These are phyloP conservation scores for Lucinisca nassula DNA, from an alignment of 2,888 invertebrate species.

Conservation along the genomic window DNA sequence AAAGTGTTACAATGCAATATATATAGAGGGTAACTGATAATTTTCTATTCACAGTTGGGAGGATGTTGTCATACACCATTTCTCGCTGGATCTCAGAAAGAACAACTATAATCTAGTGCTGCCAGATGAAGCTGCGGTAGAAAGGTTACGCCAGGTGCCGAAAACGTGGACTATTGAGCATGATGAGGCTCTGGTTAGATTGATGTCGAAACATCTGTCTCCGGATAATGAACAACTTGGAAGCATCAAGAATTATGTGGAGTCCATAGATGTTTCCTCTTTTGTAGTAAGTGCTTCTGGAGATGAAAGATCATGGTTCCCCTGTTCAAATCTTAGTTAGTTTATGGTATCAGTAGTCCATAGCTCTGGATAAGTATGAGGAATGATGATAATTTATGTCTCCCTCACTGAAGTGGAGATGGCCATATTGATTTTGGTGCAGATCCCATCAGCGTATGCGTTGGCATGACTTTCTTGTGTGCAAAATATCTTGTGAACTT, in stretches of 20 bases:
- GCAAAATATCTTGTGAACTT: too few species aligned
- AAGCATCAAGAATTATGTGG: slow-evolving; percentile 86
- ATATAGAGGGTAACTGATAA: too few species aligned
- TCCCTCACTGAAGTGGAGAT: too few species aligned
- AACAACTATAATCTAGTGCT: slow-evolving; percentile 67
- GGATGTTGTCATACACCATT: slow-evolving; percentile 82
- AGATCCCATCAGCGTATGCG: too few species aligned
- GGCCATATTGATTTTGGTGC: too few species aligned
- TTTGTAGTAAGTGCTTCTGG: slow-evolving; percentile 82
- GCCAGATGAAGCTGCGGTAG: slow-evolving; percentile 81
- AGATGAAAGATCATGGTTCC: too few species aligned
- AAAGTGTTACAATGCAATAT: too few species aligned
- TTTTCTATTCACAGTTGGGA: slow-evolving; percentile 80
- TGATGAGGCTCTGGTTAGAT: slow-evolving; percentile 85
- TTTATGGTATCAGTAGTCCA: too few species aligned
- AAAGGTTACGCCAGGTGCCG: slow-evolving; percentile 77
- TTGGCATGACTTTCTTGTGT: too few species aligned
- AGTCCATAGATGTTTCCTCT: slow-evolving; percentile 86
- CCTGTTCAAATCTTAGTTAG: too few species aligned
- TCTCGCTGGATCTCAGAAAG: slow-evolving; percentile 78
- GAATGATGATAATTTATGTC: too few species aligned
- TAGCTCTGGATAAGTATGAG: too few species aligned
- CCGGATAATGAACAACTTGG: slow-evolving; percentile 85
- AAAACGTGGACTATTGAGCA: slow-evolving; percentile 85
- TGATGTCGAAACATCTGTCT: slow-evolving; percentile 84